Evolutionary conservation across 2,113 vertebrate genomes (phyloP).

Genomic region (Theristicus caerulescens): DNA sequence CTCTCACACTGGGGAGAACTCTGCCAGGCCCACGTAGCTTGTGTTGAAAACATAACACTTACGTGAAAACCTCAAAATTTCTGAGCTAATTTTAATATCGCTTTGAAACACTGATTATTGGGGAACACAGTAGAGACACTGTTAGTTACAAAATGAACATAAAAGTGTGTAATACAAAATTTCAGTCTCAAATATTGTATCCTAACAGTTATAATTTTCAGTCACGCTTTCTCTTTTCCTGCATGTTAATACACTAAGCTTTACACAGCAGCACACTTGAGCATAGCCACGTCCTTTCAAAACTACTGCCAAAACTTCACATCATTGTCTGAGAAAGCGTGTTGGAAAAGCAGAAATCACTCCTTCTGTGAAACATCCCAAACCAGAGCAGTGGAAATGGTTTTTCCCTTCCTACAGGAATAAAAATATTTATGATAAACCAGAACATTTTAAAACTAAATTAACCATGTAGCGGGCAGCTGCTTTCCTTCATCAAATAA

Average conservation of each 20-base stretch:
- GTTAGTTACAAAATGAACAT: neutral
- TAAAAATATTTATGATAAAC: neutral
- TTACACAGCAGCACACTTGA: neutral
- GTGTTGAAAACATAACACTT: neutral
- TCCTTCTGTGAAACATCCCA: neutral
- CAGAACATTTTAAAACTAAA: neutral
- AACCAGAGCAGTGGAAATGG: neutral
- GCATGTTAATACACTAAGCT: neutral
- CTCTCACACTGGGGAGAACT: neutral
- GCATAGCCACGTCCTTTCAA: neutral
- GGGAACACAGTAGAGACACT: neutral
- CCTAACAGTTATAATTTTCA: neutral
- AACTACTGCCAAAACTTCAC: neutral
- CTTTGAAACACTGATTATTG: neutral
- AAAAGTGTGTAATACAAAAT: neutral
- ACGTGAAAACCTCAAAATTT: neutral
- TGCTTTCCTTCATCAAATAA: neutral
- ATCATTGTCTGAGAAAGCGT: fast-evolving
- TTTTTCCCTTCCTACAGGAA: neutral
- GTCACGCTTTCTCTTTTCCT: neutral
- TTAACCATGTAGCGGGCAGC: neutral
- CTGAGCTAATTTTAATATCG: neutral
- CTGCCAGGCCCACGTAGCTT: fast-evolving
- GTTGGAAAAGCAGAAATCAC: neutral
- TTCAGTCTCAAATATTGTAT: neutral